A percentile compares a stretch with the other conserved stretches of the same genome.
Evolutionary conservation across 2,797 vertebrate genomes (phyloP).

Genomic region (Karalla daura): DNA sequence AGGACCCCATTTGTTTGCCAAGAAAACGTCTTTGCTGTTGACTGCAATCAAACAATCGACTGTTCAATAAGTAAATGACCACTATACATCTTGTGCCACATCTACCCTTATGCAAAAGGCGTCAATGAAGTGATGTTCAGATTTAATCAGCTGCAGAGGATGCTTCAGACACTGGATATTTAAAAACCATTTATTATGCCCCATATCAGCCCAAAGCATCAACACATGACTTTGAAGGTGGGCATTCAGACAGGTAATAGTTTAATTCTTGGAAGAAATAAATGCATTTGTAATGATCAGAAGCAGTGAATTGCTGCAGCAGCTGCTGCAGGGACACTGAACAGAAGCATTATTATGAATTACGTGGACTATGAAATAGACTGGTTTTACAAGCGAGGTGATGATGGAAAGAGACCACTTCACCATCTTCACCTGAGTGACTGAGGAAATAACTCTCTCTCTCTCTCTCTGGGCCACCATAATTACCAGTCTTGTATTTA

Average conservation of each 20-base stretch:
- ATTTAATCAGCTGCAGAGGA: too few relatives aligned
- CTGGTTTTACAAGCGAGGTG: constrained; percentile 58
- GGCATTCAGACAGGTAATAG: not conserved
- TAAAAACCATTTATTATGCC: too few relatives aligned
- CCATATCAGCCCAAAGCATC: too few relatives aligned
- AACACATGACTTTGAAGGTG: not conserved
- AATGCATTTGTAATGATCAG: not conserved
- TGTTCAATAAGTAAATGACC: too few relatives aligned
- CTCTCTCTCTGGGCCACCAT: constrained; percentile 62
- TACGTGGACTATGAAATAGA: constrained; percentile 63
- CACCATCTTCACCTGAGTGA: constrained; percentile 58
- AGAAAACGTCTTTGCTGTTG: too few relatives aligned
- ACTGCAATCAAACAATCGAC: too few relatives aligned
- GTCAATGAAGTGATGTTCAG: too few relatives aligned
- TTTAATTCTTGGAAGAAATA: not conserved
- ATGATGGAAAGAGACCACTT: constrained; percentile 50
- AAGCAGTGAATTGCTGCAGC: not conserved
- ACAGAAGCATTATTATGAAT: constrained; percentile 42
- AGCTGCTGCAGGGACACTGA: not conserved
- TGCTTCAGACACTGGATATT: too few relatives aligned
- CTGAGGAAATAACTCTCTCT: constrained; percentile 53
- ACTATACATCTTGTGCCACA: too few relatives aligned
- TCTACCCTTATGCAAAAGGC: too few relatives aligned
- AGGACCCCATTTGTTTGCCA: too few relatives aligned
- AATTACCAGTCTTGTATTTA: constrained; percentile 36